phyloP scores from a whole-genome alignment of 2,888 invertebrate genomes.

The Oithona nana region DNA sequence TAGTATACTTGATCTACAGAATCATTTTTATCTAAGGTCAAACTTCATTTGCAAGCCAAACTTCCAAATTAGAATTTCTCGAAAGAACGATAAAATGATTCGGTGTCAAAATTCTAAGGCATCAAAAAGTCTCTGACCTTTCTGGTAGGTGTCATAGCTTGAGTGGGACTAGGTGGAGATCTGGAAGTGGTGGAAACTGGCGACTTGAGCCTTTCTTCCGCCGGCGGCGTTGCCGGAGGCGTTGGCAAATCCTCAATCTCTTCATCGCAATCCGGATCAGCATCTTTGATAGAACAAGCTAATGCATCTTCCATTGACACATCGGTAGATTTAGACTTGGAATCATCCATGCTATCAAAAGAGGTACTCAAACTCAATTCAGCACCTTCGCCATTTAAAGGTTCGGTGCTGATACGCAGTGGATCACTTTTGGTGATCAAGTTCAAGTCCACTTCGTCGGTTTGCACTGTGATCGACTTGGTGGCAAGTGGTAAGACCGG shows the following conservation, averaged over 20 bases:
- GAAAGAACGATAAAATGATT: too few relatives aligned
- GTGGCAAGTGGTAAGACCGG: background rate
- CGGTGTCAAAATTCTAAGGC: background rate
- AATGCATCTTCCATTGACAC: background rate
- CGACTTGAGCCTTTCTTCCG: background rate
- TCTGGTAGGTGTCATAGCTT: slow-evolving; percentile 5
- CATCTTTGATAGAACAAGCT: background rate
- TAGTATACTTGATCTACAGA: too few relatives aligned
- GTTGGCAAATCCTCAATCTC: background rate
- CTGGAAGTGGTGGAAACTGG: slow-evolving; percentile 13
- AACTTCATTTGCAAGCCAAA: too few relatives aligned
- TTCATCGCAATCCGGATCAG: background rate
- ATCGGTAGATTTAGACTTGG: background rate
- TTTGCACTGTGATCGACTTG: background rate
- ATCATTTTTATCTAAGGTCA: too few relatives aligned
- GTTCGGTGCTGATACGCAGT: slow-evolving; percentile 7
- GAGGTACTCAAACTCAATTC: background rate
- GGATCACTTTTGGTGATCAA: background rate
- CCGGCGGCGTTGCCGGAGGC: background rate
- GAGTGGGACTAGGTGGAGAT: slow-evolving; percentile 9
- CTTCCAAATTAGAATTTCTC: too few relatives aligned
- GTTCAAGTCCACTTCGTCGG: background rate
- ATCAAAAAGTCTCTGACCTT: background rate
- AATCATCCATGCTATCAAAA: slow-evolving; percentile 2
- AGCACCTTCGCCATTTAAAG: slow-evolving; percentile 5